Evolutionary conservation across 2,888 invertebrate genomes (phyloP), one percentile per base, ranked within the genome.

Genomic region (Syrista parreyssii): DNA sequence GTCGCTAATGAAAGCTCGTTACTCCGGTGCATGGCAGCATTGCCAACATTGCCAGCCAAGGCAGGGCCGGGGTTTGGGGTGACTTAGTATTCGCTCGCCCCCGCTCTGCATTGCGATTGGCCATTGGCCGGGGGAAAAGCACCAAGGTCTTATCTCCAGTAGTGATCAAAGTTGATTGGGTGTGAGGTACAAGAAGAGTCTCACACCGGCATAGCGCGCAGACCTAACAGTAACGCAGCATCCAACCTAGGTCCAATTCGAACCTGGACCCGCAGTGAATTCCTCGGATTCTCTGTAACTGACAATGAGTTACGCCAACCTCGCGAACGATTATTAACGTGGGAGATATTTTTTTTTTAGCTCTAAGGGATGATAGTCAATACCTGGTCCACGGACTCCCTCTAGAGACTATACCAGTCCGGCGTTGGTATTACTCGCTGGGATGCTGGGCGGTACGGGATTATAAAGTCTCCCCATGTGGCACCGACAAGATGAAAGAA

Each of bases 1-100:
- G 87, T 90, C 88, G 90, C 90, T 91, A 91, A 91, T 90, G 90
- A 91, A 91, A 91, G 89, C 90, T 91, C 91, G 89, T 91, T 91
- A 90, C 89, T 85, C 84, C 87, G 85, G 82, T 85, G 86, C 87
- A 86, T 84, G 87, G 84, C 84, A 83, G 85, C 85, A 55, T 55
- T 55, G 55, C 55, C 55, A 55, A 55, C 55, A 55, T 83, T 79
- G 82, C 82, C 81, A 81, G 81, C 55, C 78, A 71, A 76, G 78
- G 35, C 33, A 80, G 79, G 76, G 73, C 78, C 80, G 82, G 80
- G 80, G 80, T 86, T 86, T 84, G 84, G 81, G 82, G 83, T 83
- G 84, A 86, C 86, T 87, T 86, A 84, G 85, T 84, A 85, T 83
- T 85, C 83, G 84, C 85, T 85, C 88, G 83, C 84, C 85, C 83